Conservation (phyloP, 2,888 invertebrate genomes). For the Seira ritae region DNA sequence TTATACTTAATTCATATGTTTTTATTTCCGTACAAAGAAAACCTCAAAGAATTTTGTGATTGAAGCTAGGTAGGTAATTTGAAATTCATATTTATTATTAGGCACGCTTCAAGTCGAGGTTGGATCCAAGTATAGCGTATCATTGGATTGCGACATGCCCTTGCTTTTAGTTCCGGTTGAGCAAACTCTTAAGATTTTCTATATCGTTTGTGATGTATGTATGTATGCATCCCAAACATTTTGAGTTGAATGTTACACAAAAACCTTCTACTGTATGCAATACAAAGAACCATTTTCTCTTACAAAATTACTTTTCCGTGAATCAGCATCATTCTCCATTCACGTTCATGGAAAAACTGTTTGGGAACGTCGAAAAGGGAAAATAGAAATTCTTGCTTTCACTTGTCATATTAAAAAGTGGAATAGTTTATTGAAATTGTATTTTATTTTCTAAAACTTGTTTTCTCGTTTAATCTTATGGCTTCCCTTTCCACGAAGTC, state of each 20-base stretch:
- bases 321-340: not conserved
- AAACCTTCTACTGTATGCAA: not conserved
- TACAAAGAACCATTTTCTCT: not conserved
- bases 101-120: no score
- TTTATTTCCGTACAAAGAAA: no score
- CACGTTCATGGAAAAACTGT: slow-evolving; percentile 1
- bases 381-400: not conserved
- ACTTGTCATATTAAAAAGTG: not conserved
- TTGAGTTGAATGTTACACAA: not conserved
- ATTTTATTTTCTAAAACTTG: not conserved
- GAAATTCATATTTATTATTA: no score
- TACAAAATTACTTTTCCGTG: slow-evolving; percentile 24
- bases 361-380: not conserved
- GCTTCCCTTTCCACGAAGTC: no score
- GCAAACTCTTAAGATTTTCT: not conserved
- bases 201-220: slow-evolving; percentile 14
- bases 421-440: slow-evolving; percentile 8
- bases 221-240: not conserved
- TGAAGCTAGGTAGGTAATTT: no score
- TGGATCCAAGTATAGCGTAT: no score
- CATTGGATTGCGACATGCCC: no score
- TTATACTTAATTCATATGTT: no score
- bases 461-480: not conserved
- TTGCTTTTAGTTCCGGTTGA: not conserved
- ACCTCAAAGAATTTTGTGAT: no score